These are phyloP conservation scores for Romanogobio albipinnatus DNA, from an alignment of 2,113 vertebrate genomes.

Conservation along the genomic window DNA sequence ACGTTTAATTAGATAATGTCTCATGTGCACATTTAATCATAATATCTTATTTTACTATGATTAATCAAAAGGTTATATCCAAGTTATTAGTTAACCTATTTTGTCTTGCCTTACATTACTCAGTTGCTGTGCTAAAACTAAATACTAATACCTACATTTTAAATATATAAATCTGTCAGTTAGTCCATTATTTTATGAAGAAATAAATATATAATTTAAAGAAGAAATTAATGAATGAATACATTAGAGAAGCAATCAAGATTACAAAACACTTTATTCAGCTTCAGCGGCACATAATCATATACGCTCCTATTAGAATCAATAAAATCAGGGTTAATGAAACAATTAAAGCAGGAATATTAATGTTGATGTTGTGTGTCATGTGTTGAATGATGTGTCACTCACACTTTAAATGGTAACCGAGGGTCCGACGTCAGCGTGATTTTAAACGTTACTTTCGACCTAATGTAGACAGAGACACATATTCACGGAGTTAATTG, in stretches of 20 bases:
- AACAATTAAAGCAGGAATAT: neutral
- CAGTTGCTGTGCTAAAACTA: neutral
- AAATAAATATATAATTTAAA: neutral
- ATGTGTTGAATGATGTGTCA: slow-evolving; percentile 62
- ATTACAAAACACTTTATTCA: no score
- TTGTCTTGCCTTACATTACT: neutral
- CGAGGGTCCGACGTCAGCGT: slow-evolving; percentile 81
- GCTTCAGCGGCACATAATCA: no score
- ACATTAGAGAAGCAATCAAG: no score
- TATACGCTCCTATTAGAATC: neutral
- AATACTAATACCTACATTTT: neutral
- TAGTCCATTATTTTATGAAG: neutral
- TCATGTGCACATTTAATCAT: no score
- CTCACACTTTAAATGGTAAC: slow-evolving; percentile 82
- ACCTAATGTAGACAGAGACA: slow-evolving; percentile 64
- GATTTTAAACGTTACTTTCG: slow-evolving; percentile 85
- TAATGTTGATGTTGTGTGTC: neutral
- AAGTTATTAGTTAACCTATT: neutral
- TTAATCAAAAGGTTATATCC: neutral
- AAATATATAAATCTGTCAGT: neutral
- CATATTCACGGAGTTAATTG: neutral
- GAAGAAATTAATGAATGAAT: neutral
- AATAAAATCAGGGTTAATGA: neutral
- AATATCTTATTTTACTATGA: no score
- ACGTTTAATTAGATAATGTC: no score